These are phyloP conservation scores for Carassius gibelio DNA, from an alignment of 2,113 vertebrate species.

Conservation along the genomic window DNA sequence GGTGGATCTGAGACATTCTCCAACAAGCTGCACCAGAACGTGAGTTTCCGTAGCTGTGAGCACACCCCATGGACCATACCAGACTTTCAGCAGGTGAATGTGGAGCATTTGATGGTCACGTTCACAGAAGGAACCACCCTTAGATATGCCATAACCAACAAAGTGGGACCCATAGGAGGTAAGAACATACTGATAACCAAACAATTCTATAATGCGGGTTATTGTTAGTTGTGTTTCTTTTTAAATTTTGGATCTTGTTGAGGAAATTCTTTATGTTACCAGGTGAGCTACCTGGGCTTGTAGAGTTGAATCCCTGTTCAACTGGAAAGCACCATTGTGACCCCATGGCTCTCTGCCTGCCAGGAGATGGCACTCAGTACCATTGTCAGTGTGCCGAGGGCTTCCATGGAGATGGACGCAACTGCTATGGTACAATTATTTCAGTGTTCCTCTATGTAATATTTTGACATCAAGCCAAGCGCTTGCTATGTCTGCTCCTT, in stretches of 20 bases:
- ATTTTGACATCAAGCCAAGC: conserved; percentile 2
- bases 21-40: conserved; percentile 77
- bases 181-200: not conserved
- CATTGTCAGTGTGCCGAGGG: conserved; percentile 74
- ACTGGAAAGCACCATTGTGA: conserved; percentile 73
- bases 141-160: conserved; percentile 76
- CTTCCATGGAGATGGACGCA: conserved; percentile 71
- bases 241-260: not conserved
- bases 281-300: conserved; percentile 34
- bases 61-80: conserved; percentile 55
- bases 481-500: not conserved
- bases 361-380: conserved; percentile 62
- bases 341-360: conserved; percentile 69
- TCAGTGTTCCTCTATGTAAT: not conserved
- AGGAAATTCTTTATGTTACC: not conserved
- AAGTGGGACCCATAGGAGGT: conserved; percentile 71
- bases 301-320: conserved; percentile 73
- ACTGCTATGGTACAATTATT: conserved; percentile 72
- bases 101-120: conserved; percentile 71
- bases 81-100: conserved; percentile 67
- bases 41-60: conserved; percentile 71
- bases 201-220: not conserved
- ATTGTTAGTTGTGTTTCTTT: not conserved
- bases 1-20: conserved; percentile 71
- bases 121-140: conserved; percentile 77